phyloP scores from a whole-genome alignment of 92 coral and sea anemone genomes.

The Phenganax subtilis region DNA sequence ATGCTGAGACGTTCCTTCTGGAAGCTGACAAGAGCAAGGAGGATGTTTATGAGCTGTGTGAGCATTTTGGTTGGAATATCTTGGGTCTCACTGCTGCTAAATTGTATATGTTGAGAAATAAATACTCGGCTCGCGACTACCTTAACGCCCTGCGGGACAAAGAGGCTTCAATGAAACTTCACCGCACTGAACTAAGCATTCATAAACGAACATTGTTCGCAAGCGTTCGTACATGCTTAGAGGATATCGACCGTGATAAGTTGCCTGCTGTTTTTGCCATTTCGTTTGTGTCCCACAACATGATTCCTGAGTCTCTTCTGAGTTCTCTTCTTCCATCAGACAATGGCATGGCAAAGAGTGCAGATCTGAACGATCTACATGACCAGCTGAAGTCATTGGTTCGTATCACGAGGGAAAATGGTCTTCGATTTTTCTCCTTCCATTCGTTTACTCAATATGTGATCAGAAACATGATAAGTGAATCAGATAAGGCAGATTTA shows the following conservation, averaged over 20 bases:
- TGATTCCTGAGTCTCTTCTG: slow-evolving; percentile 27
- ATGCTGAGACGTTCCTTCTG: slow-evolving; percentile 9
- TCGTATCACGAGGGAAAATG: slow-evolving; percentile 24
- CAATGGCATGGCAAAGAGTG: neutral
- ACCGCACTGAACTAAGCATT: neutral
- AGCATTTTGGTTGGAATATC: slow-evolving; percentile 27
- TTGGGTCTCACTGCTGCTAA: slow-evolving; percentile 23
- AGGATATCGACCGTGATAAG: slow-evolving; percentile 9
- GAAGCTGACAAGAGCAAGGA: slow-evolving; percentile 10
- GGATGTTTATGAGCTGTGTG: slow-evolving; percentile 15
- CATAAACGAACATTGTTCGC: neutral
- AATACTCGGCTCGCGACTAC: neutral
- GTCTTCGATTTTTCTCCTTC: slow-evolving; percentile 27
- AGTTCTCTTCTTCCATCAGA: slow-evolving; percentile 9
- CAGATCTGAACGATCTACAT: slow-evolving; percentile 16
- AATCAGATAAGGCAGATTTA: neutral
- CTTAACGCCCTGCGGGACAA: slow-evolving; percentile 20
- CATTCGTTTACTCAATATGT: slow-evolving; percentile 27
- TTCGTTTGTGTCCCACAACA: slow-evolving; percentile 5
- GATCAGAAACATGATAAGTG: neutral
- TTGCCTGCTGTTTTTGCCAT: slow-evolving; percentile 14
- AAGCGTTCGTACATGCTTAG: slow-evolving; percentile 22
- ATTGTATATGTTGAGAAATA: neutral
- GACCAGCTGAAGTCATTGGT: slow-evolving; percentile 23
- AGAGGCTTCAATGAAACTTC: slow-evolving; percentile 11